phyloP scores from a whole-genome alignment of 92 coral and sea anemone genomes.

The Diadumene lineata region DNA sequence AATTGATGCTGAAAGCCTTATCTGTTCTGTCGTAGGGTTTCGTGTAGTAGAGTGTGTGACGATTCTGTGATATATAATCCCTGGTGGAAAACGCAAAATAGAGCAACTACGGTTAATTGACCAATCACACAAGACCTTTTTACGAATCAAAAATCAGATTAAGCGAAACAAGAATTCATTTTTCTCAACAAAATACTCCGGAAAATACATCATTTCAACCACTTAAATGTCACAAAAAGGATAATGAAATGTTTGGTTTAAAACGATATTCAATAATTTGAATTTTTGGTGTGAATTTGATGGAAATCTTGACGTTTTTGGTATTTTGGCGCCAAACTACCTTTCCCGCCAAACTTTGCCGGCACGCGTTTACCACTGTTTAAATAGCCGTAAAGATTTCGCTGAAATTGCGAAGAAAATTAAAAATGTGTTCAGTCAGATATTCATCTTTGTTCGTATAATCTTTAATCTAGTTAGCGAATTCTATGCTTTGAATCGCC shows the following conservation, averaged over 20 bases:
- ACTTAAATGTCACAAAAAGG: not conserved
- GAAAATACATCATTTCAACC: not conserved
- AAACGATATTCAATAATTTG: not conserved
- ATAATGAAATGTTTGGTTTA: not conserved
- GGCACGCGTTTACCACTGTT: not conserved
- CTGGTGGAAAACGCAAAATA: not conserved
- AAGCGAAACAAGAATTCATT: not conserved
- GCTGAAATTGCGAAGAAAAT: not conserved
- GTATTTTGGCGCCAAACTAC: not conserved
- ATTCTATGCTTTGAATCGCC: not conserved
- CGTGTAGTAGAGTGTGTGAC: not conserved
- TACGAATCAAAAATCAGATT: not conserved
- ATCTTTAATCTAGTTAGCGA: slow-evolving; percentile 6
- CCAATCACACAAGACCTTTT: not conserved
- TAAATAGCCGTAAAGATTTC: too few relatives aligned
- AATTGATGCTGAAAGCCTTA: not conserved
- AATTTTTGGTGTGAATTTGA: not conserved
- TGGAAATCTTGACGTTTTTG: not conserved
- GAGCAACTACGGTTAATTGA: not conserved
- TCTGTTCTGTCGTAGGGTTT: not conserved
- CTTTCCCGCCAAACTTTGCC: not conserved
- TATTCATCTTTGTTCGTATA: not conserved
- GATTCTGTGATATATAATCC: not conserved
- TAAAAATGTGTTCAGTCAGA: not conserved
- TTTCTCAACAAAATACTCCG: not conserved